phyloP scores from a whole-genome alignment of 2,797 vertebrate species.

The Crotalus adamanteus region DNA sequence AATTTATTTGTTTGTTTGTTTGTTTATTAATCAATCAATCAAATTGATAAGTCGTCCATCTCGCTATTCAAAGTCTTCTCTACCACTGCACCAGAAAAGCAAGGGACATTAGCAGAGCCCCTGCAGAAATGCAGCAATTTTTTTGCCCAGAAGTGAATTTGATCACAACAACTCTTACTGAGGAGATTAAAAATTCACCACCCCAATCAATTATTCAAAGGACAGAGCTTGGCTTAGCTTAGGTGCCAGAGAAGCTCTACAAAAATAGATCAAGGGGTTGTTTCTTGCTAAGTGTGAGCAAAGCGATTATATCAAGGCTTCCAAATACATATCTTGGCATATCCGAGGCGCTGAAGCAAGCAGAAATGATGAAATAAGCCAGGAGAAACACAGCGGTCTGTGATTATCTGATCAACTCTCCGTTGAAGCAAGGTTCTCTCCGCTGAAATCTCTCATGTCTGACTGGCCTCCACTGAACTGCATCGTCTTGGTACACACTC shows the following conservation, averaged over 20 bases:
- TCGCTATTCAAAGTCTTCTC: neutral
- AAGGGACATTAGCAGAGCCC: neutral
- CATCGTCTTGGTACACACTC: neutral
- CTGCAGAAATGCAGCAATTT: neutral
- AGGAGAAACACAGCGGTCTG: neutral
- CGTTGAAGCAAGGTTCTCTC: neutral
- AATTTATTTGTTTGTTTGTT: too few relatives aligned
- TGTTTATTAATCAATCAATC: neutral
- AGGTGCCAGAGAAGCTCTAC: neutral
- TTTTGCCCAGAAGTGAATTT: neutral
- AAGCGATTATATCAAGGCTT: neutral
- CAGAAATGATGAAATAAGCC: neutral
- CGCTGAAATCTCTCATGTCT: neutral
- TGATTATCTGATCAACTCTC: neutral
- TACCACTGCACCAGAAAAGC: neutral
- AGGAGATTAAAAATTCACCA: neutral
- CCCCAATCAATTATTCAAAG: neutral
- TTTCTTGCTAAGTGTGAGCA: neutral
- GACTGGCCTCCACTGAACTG: neutral
- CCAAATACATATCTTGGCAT: neutral
- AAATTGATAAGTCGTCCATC: neutral
- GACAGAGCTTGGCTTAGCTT: neutral
- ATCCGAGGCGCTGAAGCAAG: neutral
- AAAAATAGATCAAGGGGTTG: neutral
- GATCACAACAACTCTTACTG: neutral